Conservation (phyloP, 2,113 vertebrate genomes). For the Sphaerodactylus townsendi region DNA sequence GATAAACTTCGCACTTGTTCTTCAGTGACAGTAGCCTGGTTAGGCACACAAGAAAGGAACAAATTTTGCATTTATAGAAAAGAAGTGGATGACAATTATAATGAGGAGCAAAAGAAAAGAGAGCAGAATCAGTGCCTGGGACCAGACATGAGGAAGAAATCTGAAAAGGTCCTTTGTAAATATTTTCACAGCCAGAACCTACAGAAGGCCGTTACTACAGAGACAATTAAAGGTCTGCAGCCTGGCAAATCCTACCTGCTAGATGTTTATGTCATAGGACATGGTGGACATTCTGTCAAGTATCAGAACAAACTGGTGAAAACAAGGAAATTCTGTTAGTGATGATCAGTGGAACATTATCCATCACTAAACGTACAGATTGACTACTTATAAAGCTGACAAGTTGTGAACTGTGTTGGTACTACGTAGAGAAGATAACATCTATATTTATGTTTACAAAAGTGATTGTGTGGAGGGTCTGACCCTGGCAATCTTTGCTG, state of each 20-base stretch:
- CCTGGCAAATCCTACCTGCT: slow-evolving; percentile 93
- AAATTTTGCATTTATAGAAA: slow-evolving; percentile 96
- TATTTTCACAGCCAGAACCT: slow-evolving; percentile 96
- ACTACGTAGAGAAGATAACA: slow-evolving; percentile 82
- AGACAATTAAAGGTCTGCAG: slow-evolving; percentile 90
- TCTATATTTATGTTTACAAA: slow-evolving; percentile 87
- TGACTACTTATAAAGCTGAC: slow-evolving; percentile 84
- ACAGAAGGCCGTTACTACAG: slow-evolving; percentile 95
- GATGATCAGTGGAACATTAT: slow-evolving; percentile 75
- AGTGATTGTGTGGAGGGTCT: slow-evolving; percentile 64
- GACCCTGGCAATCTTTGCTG: slow-evolving; percentile 41
- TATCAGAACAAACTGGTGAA: slow-evolving; percentile 99
- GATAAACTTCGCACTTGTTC: slow-evolving; percentile 95
- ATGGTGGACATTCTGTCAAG: slow-evolving; percentile 92
- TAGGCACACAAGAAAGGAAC: slow-evolving; percentile 95
- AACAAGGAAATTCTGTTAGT: slow-evolving; percentile 96
- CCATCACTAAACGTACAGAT: slow-evolving; percentile 80
- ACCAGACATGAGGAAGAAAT: slow-evolving; percentile 89
- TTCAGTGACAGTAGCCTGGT: slow-evolving; percentile 93
- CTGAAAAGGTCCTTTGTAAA: slow-evolving; percentile 97
- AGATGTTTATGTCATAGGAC: slow-evolving; percentile 95
- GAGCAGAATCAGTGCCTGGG: slow-evolving; percentile 95
- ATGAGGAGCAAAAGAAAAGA: slow-evolving; percentile 86
- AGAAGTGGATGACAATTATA: slow-evolving; percentile 86
- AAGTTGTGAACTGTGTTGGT: slow-evolving; percentile 81